These are phyloP conservation scores for Bubalus kerabau DNA, from an alignment of 2,113 vertebrate species.

Conservation along the genomic window DNA sequence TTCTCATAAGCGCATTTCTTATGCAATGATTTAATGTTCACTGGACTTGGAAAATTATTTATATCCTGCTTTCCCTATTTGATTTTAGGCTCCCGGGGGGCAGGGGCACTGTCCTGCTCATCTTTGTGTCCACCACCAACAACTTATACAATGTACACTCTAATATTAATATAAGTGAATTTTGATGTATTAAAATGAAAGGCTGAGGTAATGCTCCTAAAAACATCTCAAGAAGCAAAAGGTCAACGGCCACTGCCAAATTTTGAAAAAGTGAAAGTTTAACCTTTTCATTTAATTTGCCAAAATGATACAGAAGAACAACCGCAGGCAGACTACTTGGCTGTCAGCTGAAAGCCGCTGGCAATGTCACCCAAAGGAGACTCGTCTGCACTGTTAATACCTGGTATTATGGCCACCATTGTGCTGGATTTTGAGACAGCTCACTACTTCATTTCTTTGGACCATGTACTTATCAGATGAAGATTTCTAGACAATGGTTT, in stretches of 20 bases:
- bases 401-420: background rate
- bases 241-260: background rate
- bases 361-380: background rate
- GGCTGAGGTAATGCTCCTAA: background rate
- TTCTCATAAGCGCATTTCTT: background rate
- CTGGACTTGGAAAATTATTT: background rate
- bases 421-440: background rate
- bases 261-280: background rate
- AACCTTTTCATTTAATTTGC: background rate
- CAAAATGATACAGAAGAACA: background rate
- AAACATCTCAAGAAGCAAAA: conserved; percentile 10
- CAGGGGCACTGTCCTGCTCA: background rate
- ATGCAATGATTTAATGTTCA: background rate
- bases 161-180: conserved; percentile 9
- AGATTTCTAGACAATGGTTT: background rate
- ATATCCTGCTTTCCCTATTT: background rate
- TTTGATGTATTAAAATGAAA: conserved; percentile 25
- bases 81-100: background rate
- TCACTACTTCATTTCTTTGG: conserved; percentile 7
- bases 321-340: background rate
- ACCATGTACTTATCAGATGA: background rate
- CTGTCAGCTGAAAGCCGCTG: background rate
- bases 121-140: background rate
- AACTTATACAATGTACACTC: background rate
- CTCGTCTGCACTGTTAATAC: background rate